A percentile compares a stretch with the other conserved stretches of the same genome.
Conservation (phyloP, 1,140 invertebrate genomes). For the Philotrypesis tridentata region DNA sequence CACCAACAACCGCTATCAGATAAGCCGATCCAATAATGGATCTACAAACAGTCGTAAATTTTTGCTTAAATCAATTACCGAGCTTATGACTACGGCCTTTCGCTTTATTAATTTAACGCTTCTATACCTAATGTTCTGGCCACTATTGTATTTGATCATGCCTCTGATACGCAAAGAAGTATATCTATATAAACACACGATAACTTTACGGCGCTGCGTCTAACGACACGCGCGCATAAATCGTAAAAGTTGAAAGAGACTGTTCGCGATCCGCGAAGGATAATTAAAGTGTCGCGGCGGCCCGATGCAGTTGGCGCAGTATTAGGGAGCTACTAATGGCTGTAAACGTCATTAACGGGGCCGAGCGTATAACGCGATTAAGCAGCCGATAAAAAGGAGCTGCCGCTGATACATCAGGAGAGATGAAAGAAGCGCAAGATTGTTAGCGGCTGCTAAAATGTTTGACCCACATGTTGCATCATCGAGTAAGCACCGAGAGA, state of each 20-base stretch:
- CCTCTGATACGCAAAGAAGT: no score
- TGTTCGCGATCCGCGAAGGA: neutral
- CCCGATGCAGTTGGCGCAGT: neutral
- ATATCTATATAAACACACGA: no score
- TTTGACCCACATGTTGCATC: constrained; percentile 67
- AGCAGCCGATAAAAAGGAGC: constrained; percentile 25
- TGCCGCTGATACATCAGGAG: neutral
- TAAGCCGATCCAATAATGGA: neutral
- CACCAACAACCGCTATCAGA: neutral
- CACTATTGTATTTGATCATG: no score
- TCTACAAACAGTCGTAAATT: neutral
- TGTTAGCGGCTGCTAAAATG: constrained; percentile 69
- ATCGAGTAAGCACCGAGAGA: constrained; percentile 24
- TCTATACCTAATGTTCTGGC: no score
- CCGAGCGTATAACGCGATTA: constrained; percentile 38
- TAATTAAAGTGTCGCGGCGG: neutral
- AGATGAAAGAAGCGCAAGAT: constrained; percentile 53
- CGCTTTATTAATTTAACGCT: neutral
- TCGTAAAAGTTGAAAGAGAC: neutral
- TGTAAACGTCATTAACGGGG: constrained; percentile 62
- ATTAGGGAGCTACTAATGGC: constrained; percentile 60
- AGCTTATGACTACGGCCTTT: neutral
- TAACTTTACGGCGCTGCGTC: no score
- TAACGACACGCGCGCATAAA: neutral
- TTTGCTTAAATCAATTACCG: neutral